phyloP scores from a whole-genome alignment of 2,113 vertebrate genomes.

The Calonectris borealis region DNA sequence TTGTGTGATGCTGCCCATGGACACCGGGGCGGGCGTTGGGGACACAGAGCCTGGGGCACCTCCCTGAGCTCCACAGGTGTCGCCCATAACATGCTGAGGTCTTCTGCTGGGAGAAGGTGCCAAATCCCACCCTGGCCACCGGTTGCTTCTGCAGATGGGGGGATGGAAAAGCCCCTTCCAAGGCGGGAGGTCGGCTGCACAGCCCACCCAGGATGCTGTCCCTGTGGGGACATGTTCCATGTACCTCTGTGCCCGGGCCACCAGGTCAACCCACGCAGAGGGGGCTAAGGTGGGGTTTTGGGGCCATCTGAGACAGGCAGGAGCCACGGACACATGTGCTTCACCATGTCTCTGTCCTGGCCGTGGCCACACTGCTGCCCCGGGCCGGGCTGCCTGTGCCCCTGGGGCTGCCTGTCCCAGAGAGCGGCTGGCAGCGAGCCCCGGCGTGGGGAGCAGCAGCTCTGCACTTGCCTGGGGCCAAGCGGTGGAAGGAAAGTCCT shows the following conservation, averaged over 20 bases:
- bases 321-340: accelerated
- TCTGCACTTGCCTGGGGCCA: not conserved
- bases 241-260: not conserved
- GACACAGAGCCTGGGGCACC: not conserved
- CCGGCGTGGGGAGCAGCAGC: not conserved
- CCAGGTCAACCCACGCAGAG: not conserved
- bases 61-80: not conserved
- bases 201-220: not conserved
- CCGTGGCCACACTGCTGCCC: not conserved
- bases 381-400: accelerated
- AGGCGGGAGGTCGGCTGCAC: not conserved
- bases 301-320: not conserved
- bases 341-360: not conserved
- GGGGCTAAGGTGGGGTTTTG: not conserved
- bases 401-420: not conserved
- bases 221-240: accelerated
- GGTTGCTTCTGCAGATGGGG: not conserved
- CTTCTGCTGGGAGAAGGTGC: not conserved
- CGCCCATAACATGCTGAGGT: not conserved
- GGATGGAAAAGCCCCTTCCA: not conserved
- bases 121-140: not conserved
- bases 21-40: not conserved
- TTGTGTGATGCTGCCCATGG: accelerated
- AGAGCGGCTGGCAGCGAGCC: not conserved
- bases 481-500: not conserved